Evolutionary conservation across 2,888 invertebrate genomes (phyloP).

Genomic region (Leptura quadrifasciata): DNA sequence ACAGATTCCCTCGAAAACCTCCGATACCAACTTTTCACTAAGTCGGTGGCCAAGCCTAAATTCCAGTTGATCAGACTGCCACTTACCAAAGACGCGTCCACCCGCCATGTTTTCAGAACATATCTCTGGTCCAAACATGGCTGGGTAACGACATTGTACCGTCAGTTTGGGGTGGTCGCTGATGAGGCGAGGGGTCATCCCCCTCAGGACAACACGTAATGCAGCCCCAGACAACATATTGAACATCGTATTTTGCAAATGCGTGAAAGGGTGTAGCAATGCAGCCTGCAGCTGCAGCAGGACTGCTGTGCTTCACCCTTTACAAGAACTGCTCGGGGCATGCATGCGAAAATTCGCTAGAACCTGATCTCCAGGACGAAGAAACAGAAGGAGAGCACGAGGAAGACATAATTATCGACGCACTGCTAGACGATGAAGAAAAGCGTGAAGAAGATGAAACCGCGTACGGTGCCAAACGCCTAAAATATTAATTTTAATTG

Average conservation of each 20-base stretch:
- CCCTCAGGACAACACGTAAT: background rate
- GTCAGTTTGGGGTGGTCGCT: background rate
- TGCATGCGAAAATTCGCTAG: background rate
- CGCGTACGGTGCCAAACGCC: too few relatives aligned
- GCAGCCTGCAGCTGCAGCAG: background rate
- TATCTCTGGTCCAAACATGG: background rate
- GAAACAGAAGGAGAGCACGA: background rate
- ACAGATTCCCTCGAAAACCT: too few relatives aligned
- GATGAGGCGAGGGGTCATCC: background rate
- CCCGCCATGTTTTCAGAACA: background rate
- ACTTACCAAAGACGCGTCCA: background rate
- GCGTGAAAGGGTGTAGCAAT: too few relatives aligned
- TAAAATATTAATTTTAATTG: too few relatives aligned
- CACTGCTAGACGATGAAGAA: too few relatives aligned
- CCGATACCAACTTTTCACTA: too few relatives aligned
- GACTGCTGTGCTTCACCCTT: background rate
- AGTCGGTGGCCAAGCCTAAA: too few relatives aligned
- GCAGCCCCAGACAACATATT: too few relatives aligned
- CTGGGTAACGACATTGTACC: too few relatives aligned
- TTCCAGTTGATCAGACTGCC: too few relatives aligned
- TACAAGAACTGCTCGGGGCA: background rate
- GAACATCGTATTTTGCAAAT: background rate
- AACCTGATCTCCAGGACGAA: background rate
- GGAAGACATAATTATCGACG: too few relatives aligned
- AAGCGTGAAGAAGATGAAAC: too few relatives aligned